Conservation (phyloP, 2,797 vertebrate species). For the Tarsius wallacei region DNA sequence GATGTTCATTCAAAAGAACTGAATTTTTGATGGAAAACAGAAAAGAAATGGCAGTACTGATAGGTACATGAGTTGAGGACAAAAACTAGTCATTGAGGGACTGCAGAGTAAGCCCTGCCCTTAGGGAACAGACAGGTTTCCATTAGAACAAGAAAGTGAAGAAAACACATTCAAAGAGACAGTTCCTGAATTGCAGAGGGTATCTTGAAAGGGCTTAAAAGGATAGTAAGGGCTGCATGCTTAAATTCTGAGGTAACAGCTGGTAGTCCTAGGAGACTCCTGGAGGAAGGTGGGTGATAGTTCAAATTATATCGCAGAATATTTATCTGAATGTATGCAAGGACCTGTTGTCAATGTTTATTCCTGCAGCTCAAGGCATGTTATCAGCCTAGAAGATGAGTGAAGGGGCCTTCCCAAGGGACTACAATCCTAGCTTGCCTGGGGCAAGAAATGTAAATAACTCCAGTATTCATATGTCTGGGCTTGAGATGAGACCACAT, state of each 20-base stretch:
- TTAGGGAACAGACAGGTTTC: not conserved
- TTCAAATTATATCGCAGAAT: not conserved
- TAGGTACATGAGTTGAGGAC: not conserved
- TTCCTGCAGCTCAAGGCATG: not conserved
- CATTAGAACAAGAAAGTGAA: not conserved
- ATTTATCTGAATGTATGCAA: not conserved
- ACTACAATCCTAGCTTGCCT: not conserved
- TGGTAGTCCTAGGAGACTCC: not conserved
- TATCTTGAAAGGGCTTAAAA: not conserved
- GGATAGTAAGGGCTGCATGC: not conserved
- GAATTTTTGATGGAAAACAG: not conserved
- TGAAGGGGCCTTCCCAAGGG: not conserved
- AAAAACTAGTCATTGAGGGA: not conserved
- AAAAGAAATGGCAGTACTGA: conserved; percentile 1
- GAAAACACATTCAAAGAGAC: not conserved
- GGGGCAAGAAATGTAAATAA: not conserved
- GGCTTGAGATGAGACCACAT: not conserved
- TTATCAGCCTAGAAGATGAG: not conserved
- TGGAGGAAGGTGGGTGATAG: not conserved
- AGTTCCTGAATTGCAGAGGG: not conserved
- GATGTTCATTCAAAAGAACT: not conserved
- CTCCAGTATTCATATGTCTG: not conserved
- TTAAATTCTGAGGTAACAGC: not conserved
- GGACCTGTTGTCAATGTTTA: not conserved
- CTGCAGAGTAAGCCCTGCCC: not conserved